phyloP scores from a whole-genome alignment of 2,113 vertebrate genomes.

The Butorides virescens region DNA sequence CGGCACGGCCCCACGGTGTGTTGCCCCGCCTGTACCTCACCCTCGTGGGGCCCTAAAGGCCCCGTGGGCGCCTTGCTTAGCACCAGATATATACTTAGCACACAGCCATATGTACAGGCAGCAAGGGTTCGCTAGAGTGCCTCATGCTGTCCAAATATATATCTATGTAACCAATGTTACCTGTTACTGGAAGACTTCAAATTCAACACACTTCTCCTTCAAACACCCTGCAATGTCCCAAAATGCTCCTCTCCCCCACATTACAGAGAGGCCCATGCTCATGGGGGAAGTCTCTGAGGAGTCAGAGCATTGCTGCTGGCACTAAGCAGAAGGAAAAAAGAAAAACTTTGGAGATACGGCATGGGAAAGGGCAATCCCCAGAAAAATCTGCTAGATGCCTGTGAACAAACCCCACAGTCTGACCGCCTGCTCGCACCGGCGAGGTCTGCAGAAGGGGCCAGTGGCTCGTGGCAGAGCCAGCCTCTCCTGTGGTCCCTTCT shows the following conservation, averaged over 20 bases:
- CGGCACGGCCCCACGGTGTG: background rate
- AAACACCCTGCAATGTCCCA: background rate
- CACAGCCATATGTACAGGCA: fast-evolving
- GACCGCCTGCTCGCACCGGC: background rate
- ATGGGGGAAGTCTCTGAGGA: background rate
- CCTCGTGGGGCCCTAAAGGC: background rate
- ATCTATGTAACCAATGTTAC: background rate
- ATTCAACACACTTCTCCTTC: background rate
- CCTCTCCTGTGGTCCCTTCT: background rate
- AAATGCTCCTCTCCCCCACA: background rate
- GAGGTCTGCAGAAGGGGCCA: background rate
- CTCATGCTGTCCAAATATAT: background rate
- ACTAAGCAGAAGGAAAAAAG: background rate
- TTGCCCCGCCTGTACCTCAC: background rate
- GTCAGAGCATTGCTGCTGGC: no score
- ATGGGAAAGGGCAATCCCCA: background rate
- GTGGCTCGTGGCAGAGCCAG: background rate
- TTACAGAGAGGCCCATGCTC: background rate
- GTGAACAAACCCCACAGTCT: background rate
- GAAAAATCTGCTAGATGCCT: background rate
- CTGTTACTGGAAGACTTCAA: background rate
- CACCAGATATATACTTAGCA: background rate
- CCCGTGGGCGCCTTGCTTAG: background rate
- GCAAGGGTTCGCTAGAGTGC: background rate
- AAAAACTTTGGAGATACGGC: background rate